These are phyloP conservation scores for Brachionus sp. DNA, from an alignment of 1,140 invertebrate species.

Conservation along the genomic window DNA sequence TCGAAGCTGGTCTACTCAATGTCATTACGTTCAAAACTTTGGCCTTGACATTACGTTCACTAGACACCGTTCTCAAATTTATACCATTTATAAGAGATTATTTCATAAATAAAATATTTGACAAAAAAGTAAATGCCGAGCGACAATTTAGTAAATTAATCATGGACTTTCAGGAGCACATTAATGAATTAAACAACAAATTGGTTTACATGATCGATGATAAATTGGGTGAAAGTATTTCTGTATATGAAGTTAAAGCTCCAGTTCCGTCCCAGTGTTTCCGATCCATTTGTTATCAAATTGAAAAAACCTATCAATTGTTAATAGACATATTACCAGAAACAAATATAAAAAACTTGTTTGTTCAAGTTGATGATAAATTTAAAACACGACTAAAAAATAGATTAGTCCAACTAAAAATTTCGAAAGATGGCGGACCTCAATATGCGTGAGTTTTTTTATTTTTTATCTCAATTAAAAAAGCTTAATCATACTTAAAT, in stretches of 20 bases:
- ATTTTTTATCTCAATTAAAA: neutral
- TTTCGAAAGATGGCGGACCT: slow-evolving; percentile 87
- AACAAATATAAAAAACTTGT: slow-evolving; percentile 73
- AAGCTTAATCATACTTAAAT: neutral
- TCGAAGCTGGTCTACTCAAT: slow-evolving; percentile 87
- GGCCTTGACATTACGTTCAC: slow-evolving; percentile 33
- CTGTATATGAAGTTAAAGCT: slow-evolving; percentile 73
- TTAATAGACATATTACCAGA: slow-evolving; percentile 64
- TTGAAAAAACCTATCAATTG: slow-evolving; percentile 86
- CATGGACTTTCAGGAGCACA: slow-evolving; percentile 71
- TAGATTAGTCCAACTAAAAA: slow-evolving; percentile 77
- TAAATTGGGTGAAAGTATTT: slow-evolving; percentile 65
- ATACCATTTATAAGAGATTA: slow-evolving; percentile 8
- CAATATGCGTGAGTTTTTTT: slow-evolving; percentile 67
- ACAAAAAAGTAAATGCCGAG: slow-evolving; percentile 6
- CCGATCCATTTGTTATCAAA: slow-evolving; percentile 81
- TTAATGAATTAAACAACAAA: slow-evolving; percentile 84
- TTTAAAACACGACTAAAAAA: slow-evolving; percentile 81
- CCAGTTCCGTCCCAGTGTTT: slow-evolving; percentile 89
- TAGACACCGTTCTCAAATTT: slow-evolving; percentile 28
- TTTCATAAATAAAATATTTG: neutral
- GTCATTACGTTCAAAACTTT: slow-evolving; percentile 92
- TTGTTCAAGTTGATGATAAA: slow-evolving; percentile 75
- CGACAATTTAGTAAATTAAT: slow-evolving; percentile 41
- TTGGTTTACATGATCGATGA: slow-evolving; percentile 81